A percentile compares a stretch with the other conserved stretches of the same genome.
Conservation (phyloP, 2,797 vertebrate genomes). For the Sciurus carolinensis region DNA sequence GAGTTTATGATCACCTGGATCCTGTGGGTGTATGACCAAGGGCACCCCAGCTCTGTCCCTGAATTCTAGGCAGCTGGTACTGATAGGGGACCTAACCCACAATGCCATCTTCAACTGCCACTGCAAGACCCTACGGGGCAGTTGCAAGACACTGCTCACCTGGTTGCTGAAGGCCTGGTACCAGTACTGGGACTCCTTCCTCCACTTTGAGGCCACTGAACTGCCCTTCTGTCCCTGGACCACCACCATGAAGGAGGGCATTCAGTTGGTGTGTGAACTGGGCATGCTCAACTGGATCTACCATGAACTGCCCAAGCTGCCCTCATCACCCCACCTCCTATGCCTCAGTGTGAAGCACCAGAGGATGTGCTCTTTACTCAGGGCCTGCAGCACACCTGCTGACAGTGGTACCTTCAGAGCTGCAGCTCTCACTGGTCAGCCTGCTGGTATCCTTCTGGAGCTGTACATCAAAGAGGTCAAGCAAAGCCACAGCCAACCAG, state of each 20-base stretch:
- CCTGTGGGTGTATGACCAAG: neutral
- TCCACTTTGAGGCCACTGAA: neutral
- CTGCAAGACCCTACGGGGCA: neutral
- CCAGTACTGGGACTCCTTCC: neutral
- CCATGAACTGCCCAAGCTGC: accelerated
- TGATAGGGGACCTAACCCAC: neutral
- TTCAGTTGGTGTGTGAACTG: neutral
- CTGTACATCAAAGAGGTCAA: conserved; percentile 30
- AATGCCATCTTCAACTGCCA: conserved; percentile 34
- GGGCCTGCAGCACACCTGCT: neutral
- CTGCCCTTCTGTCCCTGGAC: neutral
- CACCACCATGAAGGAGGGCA: neutral
- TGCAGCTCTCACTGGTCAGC: neutral
- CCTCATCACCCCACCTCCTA: too few species aligned
- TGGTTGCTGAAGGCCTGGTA: conserved; percentile 58
- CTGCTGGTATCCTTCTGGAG: neutral
- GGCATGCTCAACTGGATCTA: neutral
- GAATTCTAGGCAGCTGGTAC: neutral
- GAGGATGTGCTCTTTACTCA: neutral
- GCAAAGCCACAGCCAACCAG: neutral
- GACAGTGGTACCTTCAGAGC: neutral
- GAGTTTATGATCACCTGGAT: conserved; percentile 54
- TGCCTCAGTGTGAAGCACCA: accelerated
- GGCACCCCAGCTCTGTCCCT: neutral
- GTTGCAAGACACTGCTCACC: neutral